Conservation (phyloP, 2,113 vertebrate genomes). For the Chauna torquata region DNA sequence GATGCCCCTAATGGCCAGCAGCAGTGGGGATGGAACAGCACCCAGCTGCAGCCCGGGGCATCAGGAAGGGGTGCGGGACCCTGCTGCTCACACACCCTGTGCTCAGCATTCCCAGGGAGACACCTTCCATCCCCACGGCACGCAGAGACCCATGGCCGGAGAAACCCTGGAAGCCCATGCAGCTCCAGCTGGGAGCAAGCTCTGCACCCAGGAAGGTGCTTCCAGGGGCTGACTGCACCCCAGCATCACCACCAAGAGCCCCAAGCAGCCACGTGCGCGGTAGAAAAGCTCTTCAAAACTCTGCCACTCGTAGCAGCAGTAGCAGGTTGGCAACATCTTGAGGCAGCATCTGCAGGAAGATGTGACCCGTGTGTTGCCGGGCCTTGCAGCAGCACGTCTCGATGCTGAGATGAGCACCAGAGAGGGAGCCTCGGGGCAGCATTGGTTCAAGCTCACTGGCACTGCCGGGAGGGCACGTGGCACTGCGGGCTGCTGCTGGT, state of each 20-base stretch:
- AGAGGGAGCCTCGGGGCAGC: accelerated
- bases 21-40: not conserved
- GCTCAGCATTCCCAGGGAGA: not conserved
- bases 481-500: accelerated
- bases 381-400: accelerated
- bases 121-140: not conserved
- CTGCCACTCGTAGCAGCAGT: not conserved
- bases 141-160: not conserved
- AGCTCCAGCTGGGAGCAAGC: not conserved
- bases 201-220: not conserved
- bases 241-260: not conserved
- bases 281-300: not conserved
- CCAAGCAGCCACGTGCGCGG: not conserved
- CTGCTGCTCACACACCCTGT: not conserved
- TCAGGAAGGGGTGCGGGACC: not conserved
- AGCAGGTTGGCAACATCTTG: accelerated
- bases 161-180: not conserved
- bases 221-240: not conserved
- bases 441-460: accelerated
- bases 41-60: not conserved
- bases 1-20: not conserved
- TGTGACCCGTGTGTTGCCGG: accelerated
- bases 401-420: accelerated
- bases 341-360: not conserved
- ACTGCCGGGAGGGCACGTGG: accelerated